Evolutionary conservation across 64 coral and sea anemone genomes (phyloP).

Genomic region (Montipora foliosa): DNA sequence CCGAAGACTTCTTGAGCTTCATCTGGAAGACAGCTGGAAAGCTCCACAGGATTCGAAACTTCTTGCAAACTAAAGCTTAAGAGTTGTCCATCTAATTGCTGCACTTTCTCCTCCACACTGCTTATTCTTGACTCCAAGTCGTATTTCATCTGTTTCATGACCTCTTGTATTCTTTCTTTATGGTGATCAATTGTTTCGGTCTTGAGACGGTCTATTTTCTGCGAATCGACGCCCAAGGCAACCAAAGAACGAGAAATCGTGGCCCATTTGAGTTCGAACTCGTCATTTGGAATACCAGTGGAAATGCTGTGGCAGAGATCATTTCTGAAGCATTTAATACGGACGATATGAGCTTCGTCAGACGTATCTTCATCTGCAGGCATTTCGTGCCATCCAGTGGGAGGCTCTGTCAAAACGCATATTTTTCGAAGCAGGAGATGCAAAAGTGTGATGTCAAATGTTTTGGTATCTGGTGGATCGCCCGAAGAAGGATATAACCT

Average conservation of each 20-base stretch:
- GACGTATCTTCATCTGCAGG: slow-evolving; percentile 45
- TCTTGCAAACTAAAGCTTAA: background rate
- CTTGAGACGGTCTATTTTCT: slow-evolving; percentile 45
- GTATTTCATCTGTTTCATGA: background rate
- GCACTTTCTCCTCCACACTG: background rate
- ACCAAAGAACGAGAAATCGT: slow-evolving; percentile 20
- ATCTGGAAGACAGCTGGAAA: slow-evolving; percentile 45
- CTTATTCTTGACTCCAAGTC: slow-evolving; percentile 6
- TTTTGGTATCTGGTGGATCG: background rate
- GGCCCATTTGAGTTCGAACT: slow-evolving; percentile 49
- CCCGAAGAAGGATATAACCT: slow-evolving; percentile 56
- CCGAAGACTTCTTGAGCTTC: slow-evolving; percentile 25
- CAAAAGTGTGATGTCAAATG: slow-evolving; percentile 77
- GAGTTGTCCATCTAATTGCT: background rate
- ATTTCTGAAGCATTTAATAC: slow-evolving; percentile 64
- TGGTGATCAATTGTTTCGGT: slow-evolving; percentile 15
- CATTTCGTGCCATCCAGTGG: slow-evolving; percentile 41
- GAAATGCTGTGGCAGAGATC: slow-evolving; percentile 46
- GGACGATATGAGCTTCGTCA: slow-evolving; percentile 58
- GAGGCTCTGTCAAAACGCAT: background rate
- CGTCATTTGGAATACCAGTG: slow-evolving; percentile 1
- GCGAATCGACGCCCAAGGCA: slow-evolving; percentile 41
- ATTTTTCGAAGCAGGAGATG: slow-evolving; percentile 60
- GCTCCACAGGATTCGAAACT: background rate
- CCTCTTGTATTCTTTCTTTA: slow-evolving; percentile 21